Percentiles rank a stretch among this genome's conserved stretches.
phyloP scores from a whole-genome alignment of 2,888 invertebrate species.

The Invenusta paracnida region DNA sequence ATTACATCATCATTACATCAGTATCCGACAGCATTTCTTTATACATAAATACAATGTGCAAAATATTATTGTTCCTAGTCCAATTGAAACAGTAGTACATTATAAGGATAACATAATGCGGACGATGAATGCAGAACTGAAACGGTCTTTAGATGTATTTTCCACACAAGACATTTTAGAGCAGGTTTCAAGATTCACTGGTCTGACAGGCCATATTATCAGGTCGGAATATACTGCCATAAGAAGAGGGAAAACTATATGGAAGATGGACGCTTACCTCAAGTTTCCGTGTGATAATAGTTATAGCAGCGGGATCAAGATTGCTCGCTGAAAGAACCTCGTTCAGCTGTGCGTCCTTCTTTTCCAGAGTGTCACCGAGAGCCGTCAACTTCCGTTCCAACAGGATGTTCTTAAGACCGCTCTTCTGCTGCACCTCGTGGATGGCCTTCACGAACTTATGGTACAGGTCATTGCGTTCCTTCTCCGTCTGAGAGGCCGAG shows the following conservation, averaged over 20 bases:
- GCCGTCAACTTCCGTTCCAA: slow-evolving; percentile 72
- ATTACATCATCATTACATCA: too few relatives aligned
- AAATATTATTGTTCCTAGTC: too few relatives aligned
- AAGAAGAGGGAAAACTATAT: not conserved
- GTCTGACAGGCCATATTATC: not conserved
- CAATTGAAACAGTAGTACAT: too few relatives aligned
- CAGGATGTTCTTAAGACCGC: slow-evolving; percentile 74
- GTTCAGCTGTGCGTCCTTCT: slow-evolving; percentile 69
- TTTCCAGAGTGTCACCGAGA: slow-evolving; percentile 68
- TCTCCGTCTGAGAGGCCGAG: slow-evolving; percentile 63
- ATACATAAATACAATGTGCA: too few relatives aligned
- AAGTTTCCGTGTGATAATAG: slow-evolving; percentile 64
- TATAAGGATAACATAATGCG: too few relatives aligned
- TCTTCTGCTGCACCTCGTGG: slow-evolving; percentile 79
- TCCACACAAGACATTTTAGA: too few relatives aligned
- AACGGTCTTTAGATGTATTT: too few relatives aligned
- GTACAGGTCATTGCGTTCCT: slow-evolving; percentile 75
- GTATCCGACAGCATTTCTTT: too few relatives aligned
- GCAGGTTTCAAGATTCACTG: not conserved
- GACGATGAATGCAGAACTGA: too few relatives aligned
- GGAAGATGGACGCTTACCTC: too few relatives aligned
- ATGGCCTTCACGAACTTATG: slow-evolving; percentile 75
- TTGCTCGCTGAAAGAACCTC: slow-evolving; percentile 67
- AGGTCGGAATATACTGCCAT: too few relatives aligned
- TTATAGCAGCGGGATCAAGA: slow-evolving; percentile 64